A percentile compares a stretch with the other conserved stretches of the same genome.
phyloP scores from a whole-genome alignment of 2,797 vertebrate genomes.

The Myotis findleyi region DNA sequence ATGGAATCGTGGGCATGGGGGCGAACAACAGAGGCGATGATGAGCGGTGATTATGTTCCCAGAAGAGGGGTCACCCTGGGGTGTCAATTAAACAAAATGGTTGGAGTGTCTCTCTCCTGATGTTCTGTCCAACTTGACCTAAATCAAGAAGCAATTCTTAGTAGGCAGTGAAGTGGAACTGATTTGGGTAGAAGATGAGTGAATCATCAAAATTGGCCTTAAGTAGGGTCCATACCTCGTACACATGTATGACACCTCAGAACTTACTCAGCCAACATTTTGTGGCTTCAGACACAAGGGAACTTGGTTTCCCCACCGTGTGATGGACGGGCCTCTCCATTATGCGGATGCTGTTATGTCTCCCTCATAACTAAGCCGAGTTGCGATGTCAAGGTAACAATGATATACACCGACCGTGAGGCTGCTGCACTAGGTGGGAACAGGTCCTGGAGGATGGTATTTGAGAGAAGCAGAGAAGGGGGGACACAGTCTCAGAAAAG shows the following conservation, averaged over 20 bases:
- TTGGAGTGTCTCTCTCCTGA: constrained; percentile 22
- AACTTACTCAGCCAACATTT: constrained; percentile 33
- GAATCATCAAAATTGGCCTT: constrained; percentile 27
- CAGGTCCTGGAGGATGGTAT: not conserved
- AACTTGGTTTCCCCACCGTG: not conserved
- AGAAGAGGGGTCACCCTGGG: not conserved
- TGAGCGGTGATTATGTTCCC: constrained; percentile 34
- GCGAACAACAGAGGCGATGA: not conserved
- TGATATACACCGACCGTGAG: not conserved
- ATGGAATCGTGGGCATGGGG: not conserved
- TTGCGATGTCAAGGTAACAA: not conserved
- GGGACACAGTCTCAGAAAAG: constrained; percentile 3
- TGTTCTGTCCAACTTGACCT: not conserved
- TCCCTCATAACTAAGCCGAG: not conserved
- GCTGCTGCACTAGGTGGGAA: not conserved
- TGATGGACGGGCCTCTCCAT: not conserved
- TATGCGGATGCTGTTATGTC: not conserved
- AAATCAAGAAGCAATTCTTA: constrained; percentile 36
- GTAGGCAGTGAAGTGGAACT: constrained; percentile 33
- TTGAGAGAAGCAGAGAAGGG: not conserved
- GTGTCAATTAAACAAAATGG: constrained; percentile 55
- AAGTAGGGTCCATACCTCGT: not conserved
- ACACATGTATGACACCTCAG: not conserved
- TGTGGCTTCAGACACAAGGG: not conserved
- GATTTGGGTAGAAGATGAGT: not conserved